Evolutionary conservation across 1,140 invertebrate genomes (phyloP), one percentile per base, ranked within the genome.

Genomic region (Halictus rubicundus): DNA sequence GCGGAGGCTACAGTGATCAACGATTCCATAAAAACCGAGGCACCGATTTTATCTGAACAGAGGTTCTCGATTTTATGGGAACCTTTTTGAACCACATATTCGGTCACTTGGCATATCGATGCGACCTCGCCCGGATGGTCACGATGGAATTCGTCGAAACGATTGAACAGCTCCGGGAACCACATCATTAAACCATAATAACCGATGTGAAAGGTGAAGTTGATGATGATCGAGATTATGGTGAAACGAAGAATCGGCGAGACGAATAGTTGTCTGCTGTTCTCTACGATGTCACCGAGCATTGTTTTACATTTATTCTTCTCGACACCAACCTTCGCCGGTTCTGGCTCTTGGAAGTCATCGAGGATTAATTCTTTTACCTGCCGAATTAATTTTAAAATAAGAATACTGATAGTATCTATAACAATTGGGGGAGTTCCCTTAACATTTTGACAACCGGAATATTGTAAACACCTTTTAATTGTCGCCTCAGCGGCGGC

Each of bases 101-200:
- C 92, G 14, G 96, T 97, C 39, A 97, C 96, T 81, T 95, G 90
- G 86, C 97, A 97, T 52, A 97, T 96, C 71, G 95, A 95, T 0
- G 96, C 96, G 60, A 94, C 93, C 75, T 94, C 84, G 60, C 88
- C 86, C 0, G 92, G 92, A 73, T 94, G 91, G 54, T 92, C 94
- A 49, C 94, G 94, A 72, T 95, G 94, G 91, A 94, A 98, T 89
- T 96, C 96, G 89, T 97, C 96, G 88, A 97, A 97, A 61, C 97
- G 96, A 90, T 97, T 97, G 92, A 97, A 97, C 81, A 98, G 94
- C 92, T 97, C 97, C 0, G 97, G 97, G 92, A 98, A 98, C 97
- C 97, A 98, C 96, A 98, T 97, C 96, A 97, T 97, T 27, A 97
- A 93, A 65, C 97, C 97, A 87, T 98, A 98, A 89, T 98, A 98